Evolutionary conservation across 2,888 invertebrate species (phyloP).

Genomic region (Alloplasta piceator): DNA sequence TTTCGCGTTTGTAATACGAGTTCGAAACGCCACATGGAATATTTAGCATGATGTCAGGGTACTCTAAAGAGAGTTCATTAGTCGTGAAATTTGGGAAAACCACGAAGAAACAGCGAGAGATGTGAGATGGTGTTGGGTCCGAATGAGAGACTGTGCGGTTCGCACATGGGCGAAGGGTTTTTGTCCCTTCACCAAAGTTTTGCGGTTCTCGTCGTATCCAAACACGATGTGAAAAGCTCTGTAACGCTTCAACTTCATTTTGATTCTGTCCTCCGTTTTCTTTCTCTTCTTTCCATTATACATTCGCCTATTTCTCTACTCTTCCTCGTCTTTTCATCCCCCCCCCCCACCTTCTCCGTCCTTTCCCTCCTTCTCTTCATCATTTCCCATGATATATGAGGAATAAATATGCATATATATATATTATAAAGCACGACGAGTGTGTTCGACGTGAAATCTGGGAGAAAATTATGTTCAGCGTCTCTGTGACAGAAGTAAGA

Average conservation of each 20-base stretch:
- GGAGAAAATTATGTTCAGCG: conserved; percentile 32
- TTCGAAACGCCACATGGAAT: not conserved
- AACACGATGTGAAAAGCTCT: conserved; percentile 17
- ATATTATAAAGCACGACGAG: not conserved
- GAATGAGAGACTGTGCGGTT: not conserved
- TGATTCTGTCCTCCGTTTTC: conserved; percentile 13
- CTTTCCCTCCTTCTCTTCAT: not conserved
- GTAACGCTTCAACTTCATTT: conserved; percentile 27
- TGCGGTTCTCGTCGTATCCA: conserved; percentile 35
- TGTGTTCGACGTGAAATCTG: conserved; percentile 28
- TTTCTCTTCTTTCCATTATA: not conserved
- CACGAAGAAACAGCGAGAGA: conserved; percentile 45
- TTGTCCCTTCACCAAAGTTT: conserved; percentile 42
- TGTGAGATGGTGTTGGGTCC: conserved; percentile 34
- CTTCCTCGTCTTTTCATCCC: not conserved
- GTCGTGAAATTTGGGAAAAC: conserved; percentile 75
- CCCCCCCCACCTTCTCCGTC: not conserved
- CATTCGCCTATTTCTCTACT: not conserved
- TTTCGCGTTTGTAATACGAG: conserved; percentile 6
- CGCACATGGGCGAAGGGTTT: conserved; percentile 24
- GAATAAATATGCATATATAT: not conserved
- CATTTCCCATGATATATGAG: not conserved
- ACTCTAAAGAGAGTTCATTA: conserved; percentile 73
- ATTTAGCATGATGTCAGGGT: conserved; percentile 60
- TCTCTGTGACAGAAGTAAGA: not conserved